Evolutionary conservation across 2,113 vertebrate genomes (phyloP), one percentile per base, ranked within the genome.

Genomic region (Numida meleagris): DNA sequence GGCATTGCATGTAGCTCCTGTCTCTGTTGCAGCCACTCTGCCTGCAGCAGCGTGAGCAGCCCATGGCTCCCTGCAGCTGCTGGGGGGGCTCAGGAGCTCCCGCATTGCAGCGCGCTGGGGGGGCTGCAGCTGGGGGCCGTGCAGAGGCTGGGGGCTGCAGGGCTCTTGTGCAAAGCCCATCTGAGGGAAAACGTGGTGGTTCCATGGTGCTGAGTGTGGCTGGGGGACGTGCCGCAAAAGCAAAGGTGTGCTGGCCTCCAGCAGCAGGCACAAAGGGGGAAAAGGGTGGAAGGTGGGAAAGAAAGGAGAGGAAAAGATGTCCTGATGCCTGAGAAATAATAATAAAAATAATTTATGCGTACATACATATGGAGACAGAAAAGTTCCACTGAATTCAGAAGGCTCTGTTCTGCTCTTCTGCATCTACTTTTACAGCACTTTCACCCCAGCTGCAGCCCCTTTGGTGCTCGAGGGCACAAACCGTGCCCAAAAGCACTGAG

Each of bases 21-120:
- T 33, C 68, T 38, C 70, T 25, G 74, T 42, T 40, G 36, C 18
- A 83, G 55, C 21, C 29, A 27, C 53, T 53, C 51, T 29, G 1
- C 42, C 29, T 4, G 76, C 88, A 83, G 72, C 61, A 36, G 3
- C 53, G 36, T 10, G 10, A 86, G 2, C 57, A 89, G 59, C 46
- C 79, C 36, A 36, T 59, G 12, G 80, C 42, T 93, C 76, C 81
- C 86, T 88, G 92, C 86, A 59, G 90, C 91, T 75, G 77, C 82
- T 88, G 93, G 86, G 40, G 45, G 71, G n/a, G 70, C 63, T 80
- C 40, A 73, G 91, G 72, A 90, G 76, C 14, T 79, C 83, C 95
- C 94, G 93, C 94, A 94, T 76, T 96, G 95, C 96, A 97, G 93
- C 40, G 15, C 51, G 63, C 67, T 25, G 70, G 71, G 55, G 33